Base-by-base conservation (phyloP, 2,113 vertebrate genomes). In the Stictonetta naevosa region DNA sequence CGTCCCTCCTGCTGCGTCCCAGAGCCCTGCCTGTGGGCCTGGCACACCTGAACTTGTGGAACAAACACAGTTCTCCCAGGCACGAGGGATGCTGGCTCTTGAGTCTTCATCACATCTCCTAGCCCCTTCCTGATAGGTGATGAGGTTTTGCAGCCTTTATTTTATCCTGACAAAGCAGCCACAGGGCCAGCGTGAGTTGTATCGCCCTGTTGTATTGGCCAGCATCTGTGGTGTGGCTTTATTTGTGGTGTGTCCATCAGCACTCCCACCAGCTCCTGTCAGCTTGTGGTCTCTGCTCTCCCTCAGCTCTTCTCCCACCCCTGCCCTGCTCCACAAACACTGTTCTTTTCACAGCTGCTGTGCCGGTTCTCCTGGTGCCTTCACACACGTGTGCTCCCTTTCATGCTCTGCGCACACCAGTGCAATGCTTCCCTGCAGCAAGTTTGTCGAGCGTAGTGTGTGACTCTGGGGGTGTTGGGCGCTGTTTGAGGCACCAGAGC, bases 321-420 rank as follows among this genome's bases (percentile, higher is more conserved):
- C 60, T 13, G 67, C 59, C 44, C 64, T 34, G 31, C 72, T 62
- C 22, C 42, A 28, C n/a, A 16, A 36, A 31, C n/a, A 9, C 72
- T 34, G 33, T 67, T 42, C 46, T 79, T 33, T 40, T 29, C 6
- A 23, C 8, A 3, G 55, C 55, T 38, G 18, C 48, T 59, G 31
- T 69, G 48, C 33, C 42, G 5, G 1, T 28, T 83, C 28, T 76
- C 13, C 58, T 0, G 0, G 46, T 85, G 63, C 59, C 33, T 77
- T 69, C 2, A 0, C 28, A 10, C 50, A 10, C 1, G 8, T 25
- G 22, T 4, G 50, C 29, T 38, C 21, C 62, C 0, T 0, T 38
- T 13, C 7, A 0, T 0, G 2, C 48, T 76, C 48, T 52, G 13
- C 14, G 14, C 46, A 0, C 1, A 0, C 38, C 42, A 23, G 17